Base-by-base conservation (phyloP, 2,888 invertebrate genomes). In the Diabrotica balteata region DNA sequence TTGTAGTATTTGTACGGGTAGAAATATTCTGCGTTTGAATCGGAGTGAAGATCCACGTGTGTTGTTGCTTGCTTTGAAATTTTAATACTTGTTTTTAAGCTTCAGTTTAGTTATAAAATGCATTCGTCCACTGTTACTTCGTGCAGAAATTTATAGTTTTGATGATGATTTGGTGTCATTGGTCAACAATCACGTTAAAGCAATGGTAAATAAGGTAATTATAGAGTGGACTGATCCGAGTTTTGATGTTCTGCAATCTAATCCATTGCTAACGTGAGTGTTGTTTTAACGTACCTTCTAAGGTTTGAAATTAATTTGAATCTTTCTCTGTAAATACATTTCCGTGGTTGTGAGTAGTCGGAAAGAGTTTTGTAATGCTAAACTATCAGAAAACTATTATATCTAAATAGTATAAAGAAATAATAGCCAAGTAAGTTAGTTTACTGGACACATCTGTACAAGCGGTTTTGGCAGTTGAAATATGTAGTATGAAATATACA, bases 241-340 rank as follows among this genome's bases (percentile, higher is more conserved):
- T 74, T 71, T 73, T 71, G 71, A 70, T 73, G 74, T 77, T 73
- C 77, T 73, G 76, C 74, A 72, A 81, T 72, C 77, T 79, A 79
- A 81, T 81, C 83, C 84, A 84, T 84, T 84, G 84, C 84, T 84
- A 82, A 83, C 83, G 83, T 84, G 84, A 83, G 82, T 84, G 84
- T 84, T 84, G 83, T 81, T 79, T 63, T 70, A 68, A 70, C 67
- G 54, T 67, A 68, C 68, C 61, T 44, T 52, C 47, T 69, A 32
- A 32, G 32, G 32, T 32, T 32, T 32, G 17, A 17, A 17, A 17
- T 17, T 17, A 17, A 17, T 17, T 17, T 17, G 32, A 32, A 32
- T 32, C 32, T 4, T 32, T 5, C 32, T 32, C 32, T 32, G 32
- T 32, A 32, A 1, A 32, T 32, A 32, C 32, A 32, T 4, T 4